Conservation (phyloP, 2,113 vertebrate species). For the Heloderma charlesbogerti region DNA sequence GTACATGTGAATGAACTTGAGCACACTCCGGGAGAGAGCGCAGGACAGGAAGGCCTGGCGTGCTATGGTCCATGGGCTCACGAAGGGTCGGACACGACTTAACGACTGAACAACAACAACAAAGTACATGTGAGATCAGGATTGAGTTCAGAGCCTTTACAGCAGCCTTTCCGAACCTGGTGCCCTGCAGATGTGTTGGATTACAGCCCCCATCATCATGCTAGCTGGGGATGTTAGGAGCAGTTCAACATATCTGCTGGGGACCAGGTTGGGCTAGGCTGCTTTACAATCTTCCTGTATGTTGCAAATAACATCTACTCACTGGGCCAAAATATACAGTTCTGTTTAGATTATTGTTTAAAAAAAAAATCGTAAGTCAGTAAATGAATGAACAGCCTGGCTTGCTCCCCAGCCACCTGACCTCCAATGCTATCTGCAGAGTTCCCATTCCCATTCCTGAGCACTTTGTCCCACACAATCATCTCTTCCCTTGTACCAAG, state of each 20-base stretch:
- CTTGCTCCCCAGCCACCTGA: slow-evolving; percentile 7
- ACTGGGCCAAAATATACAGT: neutral
- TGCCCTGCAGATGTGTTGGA: neutral
- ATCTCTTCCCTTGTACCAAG: neutral
- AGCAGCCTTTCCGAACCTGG: neutral
- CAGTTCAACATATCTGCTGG: neutral
- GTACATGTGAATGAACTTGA: no score
- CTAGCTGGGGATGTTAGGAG: neutral
- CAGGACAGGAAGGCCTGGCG: no score
- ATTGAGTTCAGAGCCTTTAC: neutral
- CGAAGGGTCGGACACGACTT: no score
- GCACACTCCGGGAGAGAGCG: no score
- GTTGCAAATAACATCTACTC: neutral
- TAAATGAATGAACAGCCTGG: slow-evolving; percentile 11
- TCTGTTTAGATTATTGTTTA: neutral
- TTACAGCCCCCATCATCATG: neutral
- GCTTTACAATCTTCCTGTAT: neutral
- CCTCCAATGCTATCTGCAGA: neutral
- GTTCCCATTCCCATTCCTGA: slow-evolving; percentile 20
- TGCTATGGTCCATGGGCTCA: no score
- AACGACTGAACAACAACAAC: no score
- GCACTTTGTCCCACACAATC: neutral
- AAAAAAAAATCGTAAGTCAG: neutral
- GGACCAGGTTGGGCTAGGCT: neutral
- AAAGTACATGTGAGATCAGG: neutral